Evolutionary conservation across 2,797 vertebrate species (phyloP), one percentile per base, ranked within the genome.

Genomic region (Limnodromus scolopaceus): DNA sequence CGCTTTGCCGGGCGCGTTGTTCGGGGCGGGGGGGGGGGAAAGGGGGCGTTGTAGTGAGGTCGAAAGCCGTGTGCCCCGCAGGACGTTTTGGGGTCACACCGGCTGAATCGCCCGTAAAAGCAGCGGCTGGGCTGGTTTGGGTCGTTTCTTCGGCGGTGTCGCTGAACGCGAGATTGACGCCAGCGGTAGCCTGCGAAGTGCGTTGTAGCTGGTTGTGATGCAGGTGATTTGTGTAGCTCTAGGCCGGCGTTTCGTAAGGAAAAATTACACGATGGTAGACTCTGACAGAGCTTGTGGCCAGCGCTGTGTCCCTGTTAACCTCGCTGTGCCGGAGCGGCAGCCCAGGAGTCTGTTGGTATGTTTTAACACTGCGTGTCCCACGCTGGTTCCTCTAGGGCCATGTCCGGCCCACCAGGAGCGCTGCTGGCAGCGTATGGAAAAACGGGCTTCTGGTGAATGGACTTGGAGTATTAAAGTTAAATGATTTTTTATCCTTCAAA

Each of bases 221-320:
- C 5, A 28, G 19, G 54, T 46, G 5, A 3, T 4, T 5, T 1
- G 9, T 13, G 4, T 25, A 32, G 48, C 27, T 16, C 28, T 1
- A 9, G 58, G 46, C 16, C 22, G 20, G 41, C 1, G 16, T 3
- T 18, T 0, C 5, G 23, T 19, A 3, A 12, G 30, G 54, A 11
- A 5, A 5, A 22, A 6, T 1, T 1, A 0, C 10, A 1, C 27
- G 13, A 2, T 11, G 4, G 53, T 8, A 4, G 53, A 1, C 11
- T 39, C 32, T 32, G 39, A 2, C 16, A 9, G 49, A 13, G n/a
- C 20, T 11, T 3, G 7, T 27, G 4, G 2, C 8, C 4, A 5
- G 9, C 2, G 7, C 39, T 3, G 36, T 15, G 8, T 9, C 5
- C 2, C 9, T 20, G 64, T 20, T 10, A 12, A 6, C 30, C 2